A percentile compares a stretch with the other conserved stretches of the same genome.
These are phyloP conservation scores for Sinocyclocheilus maitianheensis DNA, from an alignment of 2,113 vertebrate species.

Conservation along the genomic window DNA sequence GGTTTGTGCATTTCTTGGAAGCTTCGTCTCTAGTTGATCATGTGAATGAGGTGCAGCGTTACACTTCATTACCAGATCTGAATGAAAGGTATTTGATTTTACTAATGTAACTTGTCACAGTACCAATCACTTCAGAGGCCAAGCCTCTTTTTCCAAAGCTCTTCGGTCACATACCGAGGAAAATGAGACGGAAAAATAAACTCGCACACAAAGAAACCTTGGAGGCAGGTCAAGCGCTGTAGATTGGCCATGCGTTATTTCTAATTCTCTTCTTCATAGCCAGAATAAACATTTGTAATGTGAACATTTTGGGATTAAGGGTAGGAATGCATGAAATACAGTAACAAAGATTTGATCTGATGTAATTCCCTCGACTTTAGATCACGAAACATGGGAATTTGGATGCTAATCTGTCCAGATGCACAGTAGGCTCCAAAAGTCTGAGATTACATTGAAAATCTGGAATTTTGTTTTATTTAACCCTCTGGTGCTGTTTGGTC, in stretches of 20 bases:
- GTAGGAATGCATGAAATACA: not conserved
- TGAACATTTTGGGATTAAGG: not conserved
- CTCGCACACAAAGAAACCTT: not conserved
- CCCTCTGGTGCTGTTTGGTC: not conserved
- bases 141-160: not conserved
- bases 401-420: not conserved
- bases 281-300: not conserved
- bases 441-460: not conserved
- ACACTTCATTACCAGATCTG: constrained; percentile 5
- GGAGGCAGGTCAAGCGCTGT: not conserved
- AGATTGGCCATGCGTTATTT: not conserved
- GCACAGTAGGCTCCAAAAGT: not conserved
- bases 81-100: constrained; percentile 16
- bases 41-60: not conserved
- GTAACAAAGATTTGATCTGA: not conserved
- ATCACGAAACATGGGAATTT: not conserved
- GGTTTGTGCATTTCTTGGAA: constrained; percentile 32
- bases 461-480: not conserved
- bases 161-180: not conserved
- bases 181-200: not conserved
- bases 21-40: not conserved
- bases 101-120: not conserved
- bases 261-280: not conserved
- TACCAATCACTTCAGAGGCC: not conserved
- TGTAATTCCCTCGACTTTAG: not conserved